A percentile compares a stretch with the other conserved stretches of the same genome.
Conservation (phyloP, 2,113 vertebrate species). For the human (Homo sapiens) region GRCh38 chr17:9409001-9409500, state of each 20-base stretch:
- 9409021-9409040: background rate
- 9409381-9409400: conserved; percentile 77
- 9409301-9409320: background rate
- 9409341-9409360: background rate
- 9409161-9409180: conserved; percentile 50
- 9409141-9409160: background rate
- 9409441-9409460: conserved; percentile 78
- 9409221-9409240: background rate
- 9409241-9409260: background rate
- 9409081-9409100: background rate
- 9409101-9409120: background rate
- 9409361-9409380: background rate
- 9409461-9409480: conserved; percentile 85
- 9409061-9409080: accelerated
- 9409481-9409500: conserved; percentile 87
- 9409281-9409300: background rate
- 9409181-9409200: conserved; percentile 1
- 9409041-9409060: background rate
- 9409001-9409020: too few relatives aligned
- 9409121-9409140: background rate
- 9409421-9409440: conserved; percentile 61
- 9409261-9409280: background rate
- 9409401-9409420: conserved; percentile 83
- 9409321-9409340: background rate
- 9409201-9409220: background rate